Base-by-base conservation (phyloP, 2,113 vertebrate species). In the Calonectris borealis region DNA sequence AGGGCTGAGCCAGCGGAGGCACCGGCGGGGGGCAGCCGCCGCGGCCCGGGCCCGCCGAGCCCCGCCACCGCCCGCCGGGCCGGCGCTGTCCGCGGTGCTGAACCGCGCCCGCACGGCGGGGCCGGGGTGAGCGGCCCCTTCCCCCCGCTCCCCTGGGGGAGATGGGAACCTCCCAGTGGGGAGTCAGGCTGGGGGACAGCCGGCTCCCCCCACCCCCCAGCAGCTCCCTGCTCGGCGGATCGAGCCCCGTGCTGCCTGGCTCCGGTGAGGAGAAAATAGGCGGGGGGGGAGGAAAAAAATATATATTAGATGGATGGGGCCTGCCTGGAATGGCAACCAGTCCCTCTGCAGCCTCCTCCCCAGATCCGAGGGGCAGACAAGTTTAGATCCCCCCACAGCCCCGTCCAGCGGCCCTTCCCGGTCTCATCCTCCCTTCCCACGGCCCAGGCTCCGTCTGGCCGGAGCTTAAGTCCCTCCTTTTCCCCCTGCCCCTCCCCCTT, bases 51-150 rank as follows among this genome's bases (percentile, higher is more conserved):
- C 52, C 64, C 60, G 46, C 26, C 20, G 76, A 25, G 38, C 26
- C 24, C 31, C 22, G 40, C 40, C 40, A 40, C 10, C 10, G 40
- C 40, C 40, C 40, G 40, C 40, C 40, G 42, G 13, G 15, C 62
- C 15, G 95, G 52, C 86, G 97, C 98, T 98, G 98, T 98, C 98
- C 98, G 77, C 80, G 98, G 98, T 98, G 96, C 98, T 98, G 98
- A 98, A 77, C 62, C 72, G 52, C 64, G 11, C 51, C 38, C n/a
- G 19, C 46, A 2, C 18, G 31, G 9, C 27, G 14, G 21, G 25
- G 34, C 1, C 2, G 42, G 11, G 15, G 46, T 5, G 2, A 10
- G 20, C 11, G 17, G 8, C 16, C n/a, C 24, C 42, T 32, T 20
- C n/a, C 10, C 5, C 19, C 6, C 12, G 8, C 32, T 11, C 13